Evolutionary conservation across 2,888 invertebrate genomes (phyloP), one percentile per base, ranked within the genome.

Genomic region (Neelides folsomi): DNA sequence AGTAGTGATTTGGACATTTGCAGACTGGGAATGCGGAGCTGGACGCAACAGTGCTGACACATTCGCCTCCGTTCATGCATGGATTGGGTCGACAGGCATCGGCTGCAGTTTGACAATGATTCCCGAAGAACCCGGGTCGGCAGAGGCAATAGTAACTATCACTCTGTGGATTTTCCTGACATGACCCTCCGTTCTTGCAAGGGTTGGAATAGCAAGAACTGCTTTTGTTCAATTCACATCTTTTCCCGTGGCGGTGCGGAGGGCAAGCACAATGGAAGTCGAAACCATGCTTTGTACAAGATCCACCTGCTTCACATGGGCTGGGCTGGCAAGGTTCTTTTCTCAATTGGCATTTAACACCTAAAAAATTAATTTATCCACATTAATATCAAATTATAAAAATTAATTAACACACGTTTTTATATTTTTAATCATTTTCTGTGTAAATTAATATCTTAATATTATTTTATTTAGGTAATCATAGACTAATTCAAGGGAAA

Each of bases 41-140:
- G n/a, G 87, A 73, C 57, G 84, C 82, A 13, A 88, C 80, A 34
- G 52, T 55, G 16, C 53, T 60, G 6, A 20, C 35, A 38, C 34
- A 36, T 16, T 37, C 12, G 2, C 15, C 35, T 13, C n/a, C 18
- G 13, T 37, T 19, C 57, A 13, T 73, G 66, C 94, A 94, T n/a
- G 92, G 93, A 70, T 92, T 90, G 1, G 89, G 87, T 54, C 89
- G 76, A 67, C 94, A 95, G 0, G 87, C 86, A 68, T 92, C 89
- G 0, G 87, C 83, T 3, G 71, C 67, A 16, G 82, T 81, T 73
- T 93, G 90, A 69, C 94, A 95, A 62, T 83, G 82, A 69, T 85
- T 86, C 2, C 95, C 94, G 10, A 87, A 79, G 69, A 87, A 94
- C 1, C 92, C 92, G 2, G 88, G 85, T 2, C 89, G 79, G 68